Conservation (phyloP, 2,888 invertebrate genomes). For the Epistrophella euchroma region DNA sequence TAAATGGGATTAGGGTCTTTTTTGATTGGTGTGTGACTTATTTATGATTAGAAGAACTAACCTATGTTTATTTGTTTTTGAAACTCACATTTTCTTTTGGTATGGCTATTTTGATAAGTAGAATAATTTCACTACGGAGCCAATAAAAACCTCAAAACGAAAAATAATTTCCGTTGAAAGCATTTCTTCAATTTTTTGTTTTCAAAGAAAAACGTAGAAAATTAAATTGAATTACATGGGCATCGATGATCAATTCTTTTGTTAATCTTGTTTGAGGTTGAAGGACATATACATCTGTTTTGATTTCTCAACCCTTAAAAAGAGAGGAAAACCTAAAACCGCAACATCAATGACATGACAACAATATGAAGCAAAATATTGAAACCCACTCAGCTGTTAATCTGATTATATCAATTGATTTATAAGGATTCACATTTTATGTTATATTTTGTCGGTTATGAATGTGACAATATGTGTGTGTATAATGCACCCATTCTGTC, state of each 20-base stretch:
- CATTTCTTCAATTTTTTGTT: background rate
- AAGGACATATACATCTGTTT: constrained; percentile 55
- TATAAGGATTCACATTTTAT: constrained; percentile 62
- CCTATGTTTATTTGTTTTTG: no score
- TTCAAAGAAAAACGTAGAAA: constrained; percentile 1
- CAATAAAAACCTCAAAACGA: background rate
- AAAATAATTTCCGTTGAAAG: background rate
- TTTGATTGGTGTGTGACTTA: no score
- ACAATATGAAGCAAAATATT: constrained; percentile 32
- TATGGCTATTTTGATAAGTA: no score
- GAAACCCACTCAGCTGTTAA: constrained; percentile 72
- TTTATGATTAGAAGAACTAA: no score
- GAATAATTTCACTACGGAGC: no score
- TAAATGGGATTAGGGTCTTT: no score
- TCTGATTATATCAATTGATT: constrained; percentile 75
- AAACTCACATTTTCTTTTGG: no score
- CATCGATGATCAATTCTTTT: constrained; percentile 58
- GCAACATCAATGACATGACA: constrained; percentile 59
- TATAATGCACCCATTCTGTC: constrained; percentile 28
- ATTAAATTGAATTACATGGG: constrained; percentile 70
- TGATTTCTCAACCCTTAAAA: constrained; percentile 34
- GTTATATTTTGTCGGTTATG: background rate
- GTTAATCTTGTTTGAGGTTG: constrained; percentile 11
- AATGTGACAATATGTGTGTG: background rate
- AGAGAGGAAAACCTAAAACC: constrained; percentile 43